Conservation (phyloP, 2,797 vertebrate genomes). For the Epinephelus coioides region DNA sequence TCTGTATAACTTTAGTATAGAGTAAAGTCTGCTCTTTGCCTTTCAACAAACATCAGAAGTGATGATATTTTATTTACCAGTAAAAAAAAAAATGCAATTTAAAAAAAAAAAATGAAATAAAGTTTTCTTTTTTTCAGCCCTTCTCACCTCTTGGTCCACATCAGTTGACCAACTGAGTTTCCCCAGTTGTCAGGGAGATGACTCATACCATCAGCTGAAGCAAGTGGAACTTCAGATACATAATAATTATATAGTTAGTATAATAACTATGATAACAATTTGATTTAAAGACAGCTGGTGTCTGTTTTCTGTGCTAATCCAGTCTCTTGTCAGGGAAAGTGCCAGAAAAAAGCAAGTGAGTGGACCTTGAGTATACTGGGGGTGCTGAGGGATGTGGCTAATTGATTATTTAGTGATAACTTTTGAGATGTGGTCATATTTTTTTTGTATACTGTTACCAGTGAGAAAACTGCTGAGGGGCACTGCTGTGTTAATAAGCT, state of each 20-base stretch:
- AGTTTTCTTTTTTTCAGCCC: too few species aligned
- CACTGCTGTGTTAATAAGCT: neutral
- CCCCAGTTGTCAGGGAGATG: too few species aligned
- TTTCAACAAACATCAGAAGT: neutral
- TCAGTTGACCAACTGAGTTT: too few species aligned
- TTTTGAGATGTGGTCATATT: neutral
- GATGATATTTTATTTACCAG: too few species aligned
- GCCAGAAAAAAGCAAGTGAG: neutral
- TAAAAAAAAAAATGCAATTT: too few species aligned
- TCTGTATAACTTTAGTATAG: neutral
- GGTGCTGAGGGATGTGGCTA: neutral
- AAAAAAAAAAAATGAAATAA: too few species aligned
- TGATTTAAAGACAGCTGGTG: neutral
- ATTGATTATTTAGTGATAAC: neutral
- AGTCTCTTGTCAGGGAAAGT: neutral
- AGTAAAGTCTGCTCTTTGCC: neutral
- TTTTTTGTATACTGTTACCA: neutral
- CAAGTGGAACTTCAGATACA: too few species aligned
- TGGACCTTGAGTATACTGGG: neutral
- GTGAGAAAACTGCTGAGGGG: neutral
- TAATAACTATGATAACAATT: too few species aligned
- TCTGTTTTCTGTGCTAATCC: neutral
- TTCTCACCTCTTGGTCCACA: too few species aligned
- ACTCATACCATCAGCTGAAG: too few species aligned
- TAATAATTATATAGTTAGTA: too few species aligned